A percentile compares a stretch with the other conserved stretches of the same genome.
Conservation (phyloP, 1,140 invertebrate genomes). For the Papilio xuthus region DNA sequence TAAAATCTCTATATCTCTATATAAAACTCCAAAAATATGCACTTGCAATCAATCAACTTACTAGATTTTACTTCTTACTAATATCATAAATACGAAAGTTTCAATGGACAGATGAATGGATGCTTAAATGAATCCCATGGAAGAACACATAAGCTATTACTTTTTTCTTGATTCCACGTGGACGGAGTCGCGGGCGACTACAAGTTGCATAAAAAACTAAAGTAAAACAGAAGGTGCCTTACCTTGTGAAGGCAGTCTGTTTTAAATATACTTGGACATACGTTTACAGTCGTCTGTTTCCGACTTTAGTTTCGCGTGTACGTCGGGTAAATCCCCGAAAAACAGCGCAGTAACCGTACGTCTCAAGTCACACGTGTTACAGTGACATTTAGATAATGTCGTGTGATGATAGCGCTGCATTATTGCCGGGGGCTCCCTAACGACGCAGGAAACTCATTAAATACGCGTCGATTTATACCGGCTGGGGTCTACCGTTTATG, state of each 20-base stretch:
- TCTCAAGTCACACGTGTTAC: constrained; percentile 36
- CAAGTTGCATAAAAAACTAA: too few species aligned
- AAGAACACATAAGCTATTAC: too few species aligned
- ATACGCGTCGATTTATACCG: constrained; percentile 71
- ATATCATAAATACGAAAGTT: too few species aligned
- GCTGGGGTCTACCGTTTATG: constrained; percentile 49
- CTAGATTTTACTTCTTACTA: too few species aligned
- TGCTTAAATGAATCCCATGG: too few species aligned
- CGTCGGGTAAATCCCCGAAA: constrained; percentile 29
- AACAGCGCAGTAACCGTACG: constrained; percentile 27
- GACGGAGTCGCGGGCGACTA: too few species aligned
- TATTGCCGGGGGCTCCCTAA: constrained; percentile 73
- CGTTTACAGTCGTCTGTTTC: not conserved
- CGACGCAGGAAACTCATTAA: constrained; percentile 77
- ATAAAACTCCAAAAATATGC: too few species aligned
- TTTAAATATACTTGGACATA: not conserved
- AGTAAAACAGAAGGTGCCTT: not conserved
- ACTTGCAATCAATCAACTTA: too few species aligned
- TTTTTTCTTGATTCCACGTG: too few species aligned
- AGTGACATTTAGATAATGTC: constrained; percentile 59
- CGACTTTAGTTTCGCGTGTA: constrained; percentile 3
- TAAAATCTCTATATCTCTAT: too few species aligned
- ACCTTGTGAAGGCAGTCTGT: not conserved
- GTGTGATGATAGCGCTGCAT: constrained; percentile 70
- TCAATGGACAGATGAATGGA: too few species aligned